Percentiles rank a stretch among this genome's conserved stretches.
phyloP scores from a whole-genome alignment of 2,888 invertebrate species.

The Megaustenia siamemsis region DNA sequence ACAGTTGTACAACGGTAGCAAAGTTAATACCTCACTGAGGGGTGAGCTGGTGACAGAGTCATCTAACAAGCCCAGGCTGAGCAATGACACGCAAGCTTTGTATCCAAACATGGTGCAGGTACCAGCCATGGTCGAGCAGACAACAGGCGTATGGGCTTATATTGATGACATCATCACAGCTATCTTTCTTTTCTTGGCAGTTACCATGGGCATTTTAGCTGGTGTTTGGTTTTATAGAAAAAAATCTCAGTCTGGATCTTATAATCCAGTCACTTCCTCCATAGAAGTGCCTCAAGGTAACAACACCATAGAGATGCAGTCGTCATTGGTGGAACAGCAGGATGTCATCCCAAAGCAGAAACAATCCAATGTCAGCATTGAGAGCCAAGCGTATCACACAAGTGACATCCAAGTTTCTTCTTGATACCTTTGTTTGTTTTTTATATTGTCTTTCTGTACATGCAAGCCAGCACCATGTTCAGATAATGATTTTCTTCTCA shows the following conservation, averaged over 20 bases:
- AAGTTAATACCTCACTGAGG: neutral
- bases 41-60: neutral
- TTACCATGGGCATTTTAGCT: neutral
- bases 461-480: too few relatives aligned
- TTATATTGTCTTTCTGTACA: too few relatives aligned
- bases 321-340: neutral
- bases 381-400: too few relatives aligned
- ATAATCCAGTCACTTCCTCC: neutral
- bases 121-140: neutral
- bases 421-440: too few relatives aligned
- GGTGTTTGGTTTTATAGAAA: conserved; percentile 30
- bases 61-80: neutral
- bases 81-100: neutral
- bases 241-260: neutral
- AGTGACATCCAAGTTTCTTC: too few relatives aligned
- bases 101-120: neutral
- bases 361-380: neutral
- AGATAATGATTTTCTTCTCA: too few relatives aligned
- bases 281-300: neutral
- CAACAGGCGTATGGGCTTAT: neutral
- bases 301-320: neutral
- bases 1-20: neutral
- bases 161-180: neutral
- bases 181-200: neutral
- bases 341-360: neutral